phyloP scores from a whole-genome alignment of 2,113 vertebrate species.

The Oxygymnocypris stewartii region DNA sequence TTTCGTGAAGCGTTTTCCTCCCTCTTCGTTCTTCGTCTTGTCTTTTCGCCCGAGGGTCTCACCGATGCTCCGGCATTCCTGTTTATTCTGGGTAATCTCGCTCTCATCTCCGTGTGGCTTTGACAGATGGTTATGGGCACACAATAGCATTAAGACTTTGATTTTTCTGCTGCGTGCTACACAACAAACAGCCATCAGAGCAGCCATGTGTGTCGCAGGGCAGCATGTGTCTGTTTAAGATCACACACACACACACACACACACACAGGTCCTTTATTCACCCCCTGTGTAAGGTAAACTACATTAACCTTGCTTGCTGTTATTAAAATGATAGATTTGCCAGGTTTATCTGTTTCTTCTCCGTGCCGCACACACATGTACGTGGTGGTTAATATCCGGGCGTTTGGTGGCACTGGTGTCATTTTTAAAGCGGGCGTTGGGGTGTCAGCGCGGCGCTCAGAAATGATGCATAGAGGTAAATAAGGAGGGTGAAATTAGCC shows the following conservation, averaged over 20 bases:
- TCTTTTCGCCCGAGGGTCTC: slow-evolving; percentile 89
- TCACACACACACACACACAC: slow-evolving; percentile 67
- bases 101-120: slow-evolving; percentile 98
- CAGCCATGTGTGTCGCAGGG: slow-evolving; percentile 55
- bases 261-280: slow-evolving; percentile 63
- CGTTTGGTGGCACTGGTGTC: slow-evolving; percentile 85
- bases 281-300: slow-evolving; percentile 95
- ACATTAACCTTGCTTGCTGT: slow-evolving; percentile 96
- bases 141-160: slow-evolving; percentile 99
- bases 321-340: slow-evolving; percentile 98
- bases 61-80: slow-evolving; percentile 90
- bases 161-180: slow-evolving; percentile 85
- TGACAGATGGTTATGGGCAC: slow-evolving; percentile 99
- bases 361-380: not conserved
- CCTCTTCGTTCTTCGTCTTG: slow-evolving; percentile 23
- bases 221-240: slow-evolving; percentile 77
- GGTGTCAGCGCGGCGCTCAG: slow-evolving; percentile 86
- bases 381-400: slow-evolving; percentile 92
- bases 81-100: slow-evolving; percentile 99
- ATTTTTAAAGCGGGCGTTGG: slow-evolving; percentile 85
- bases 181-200: slow-evolving; percentile 97
- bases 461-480: slow-evolving; percentile 99
- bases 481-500: slow-evolving; percentile 97
- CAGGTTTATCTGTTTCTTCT: slow-evolving; percentile 81
- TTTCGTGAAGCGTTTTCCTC: slow-evolving; percentile 81